Percentiles rank a stretch among this genome's conserved stretches.
Evolutionary conservation across 2,113 vertebrate genomes (phyloP).

Genomic region (Epinephelus cyanopodus): DNA sequence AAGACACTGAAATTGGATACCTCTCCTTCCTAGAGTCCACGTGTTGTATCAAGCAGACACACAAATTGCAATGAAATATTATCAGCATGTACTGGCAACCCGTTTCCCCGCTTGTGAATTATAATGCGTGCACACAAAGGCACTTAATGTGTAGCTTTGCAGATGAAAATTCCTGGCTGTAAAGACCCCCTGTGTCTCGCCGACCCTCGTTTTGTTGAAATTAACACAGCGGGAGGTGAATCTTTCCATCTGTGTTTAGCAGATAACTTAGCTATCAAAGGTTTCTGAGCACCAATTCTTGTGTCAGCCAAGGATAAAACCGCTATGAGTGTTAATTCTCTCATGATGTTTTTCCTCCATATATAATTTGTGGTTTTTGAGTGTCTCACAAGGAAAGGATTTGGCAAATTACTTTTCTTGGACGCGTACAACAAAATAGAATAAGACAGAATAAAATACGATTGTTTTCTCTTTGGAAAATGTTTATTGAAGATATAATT

Average conservation of each 20-base stretch:
- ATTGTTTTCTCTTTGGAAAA: constrained; percentile 14
- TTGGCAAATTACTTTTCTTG: constrained; percentile 3
- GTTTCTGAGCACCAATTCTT: background rate
- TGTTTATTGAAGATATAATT: constrained; percentile 30
- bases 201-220: constrained; percentile 28
- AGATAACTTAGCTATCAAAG: constrained; percentile 36
- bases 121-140: constrained; percentile 1
- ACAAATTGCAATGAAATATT: constrained; percentile 44
- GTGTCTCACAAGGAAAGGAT: background rate
- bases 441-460: background rate
- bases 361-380: constrained; percentile 15
- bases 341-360: background rate
- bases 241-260: constrained; percentile 46
- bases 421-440: background rate
- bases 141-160: constrained; percentile 10
- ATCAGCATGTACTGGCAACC: constrained; percentile 23
- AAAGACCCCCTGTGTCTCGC: constrained; percentile 1
- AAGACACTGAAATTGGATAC: constrained; percentile 54
- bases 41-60: constrained; percentile 18
- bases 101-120: constrained; percentile 27
- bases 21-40: constrained; percentile 27
- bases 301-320: constrained; percentile 7
- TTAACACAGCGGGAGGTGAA: constrained; percentile 31
- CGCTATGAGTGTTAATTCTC: background rate
- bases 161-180: background rate